phyloP scores from a whole-genome alignment of 2,113 vertebrate species.

The Excalfactoria chinensis region DNA sequence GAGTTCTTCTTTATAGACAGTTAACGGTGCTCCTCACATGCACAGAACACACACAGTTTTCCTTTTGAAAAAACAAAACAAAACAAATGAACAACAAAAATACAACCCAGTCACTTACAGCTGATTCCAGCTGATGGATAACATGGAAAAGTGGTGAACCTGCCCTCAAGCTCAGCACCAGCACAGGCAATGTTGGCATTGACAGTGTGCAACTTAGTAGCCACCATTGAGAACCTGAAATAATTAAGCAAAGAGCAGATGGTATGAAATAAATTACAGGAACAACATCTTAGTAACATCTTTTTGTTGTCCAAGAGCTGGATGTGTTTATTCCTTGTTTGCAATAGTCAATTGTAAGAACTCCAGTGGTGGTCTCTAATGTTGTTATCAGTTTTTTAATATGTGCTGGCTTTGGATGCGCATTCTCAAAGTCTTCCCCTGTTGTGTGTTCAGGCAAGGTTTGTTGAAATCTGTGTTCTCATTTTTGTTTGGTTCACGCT shows the following conservation, averaged over 20 bases:
- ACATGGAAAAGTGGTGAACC: slow-evolving; percentile 22
- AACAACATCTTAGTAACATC: slow-evolving; percentile 19
- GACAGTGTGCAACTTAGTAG: neutral
- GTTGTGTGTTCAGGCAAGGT: neutral
- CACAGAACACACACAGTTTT: neutral
- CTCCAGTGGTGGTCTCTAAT: neutral
- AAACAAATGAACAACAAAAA: too few relatives aligned
- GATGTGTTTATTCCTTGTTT: neutral
- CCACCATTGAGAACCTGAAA: neutral
- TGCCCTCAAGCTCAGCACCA: neutral
- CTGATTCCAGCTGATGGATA: neutral
- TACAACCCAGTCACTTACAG: neutral
- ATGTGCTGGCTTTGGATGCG: neutral
- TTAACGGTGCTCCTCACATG: neutral
- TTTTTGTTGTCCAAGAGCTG: slow-evolving; percentile 27
- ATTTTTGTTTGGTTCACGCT: slow-evolving; percentile 33
- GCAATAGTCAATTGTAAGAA: slow-evolving; percentile 9
- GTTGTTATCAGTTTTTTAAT: neutral
- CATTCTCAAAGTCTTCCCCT: neutral
- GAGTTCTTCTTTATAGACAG: neutral
- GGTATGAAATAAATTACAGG: neutral
- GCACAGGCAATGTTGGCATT: neutral
- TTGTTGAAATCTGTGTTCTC: neutral
- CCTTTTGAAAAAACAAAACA: neutral
- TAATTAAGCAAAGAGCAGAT: slow-evolving; percentile 39